Base-by-base conservation (phyloP, 2,113 vertebrate species). In the Piaya cayana region DNA sequence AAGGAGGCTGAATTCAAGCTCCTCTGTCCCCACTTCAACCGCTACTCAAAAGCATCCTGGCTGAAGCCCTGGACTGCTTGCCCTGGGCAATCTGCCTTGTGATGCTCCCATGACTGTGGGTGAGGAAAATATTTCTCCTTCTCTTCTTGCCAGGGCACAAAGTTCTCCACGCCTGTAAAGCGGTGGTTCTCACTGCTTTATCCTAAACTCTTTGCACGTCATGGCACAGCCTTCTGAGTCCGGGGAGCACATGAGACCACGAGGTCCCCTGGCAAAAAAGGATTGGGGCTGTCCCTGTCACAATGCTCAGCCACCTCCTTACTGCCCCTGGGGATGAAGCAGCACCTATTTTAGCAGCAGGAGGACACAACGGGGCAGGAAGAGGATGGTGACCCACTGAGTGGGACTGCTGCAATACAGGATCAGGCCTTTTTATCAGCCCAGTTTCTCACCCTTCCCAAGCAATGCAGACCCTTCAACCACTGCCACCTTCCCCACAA, bases 341-440 rank as follows among this genome's bases (percentile, higher is more conserved):
- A 91, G 86, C 49, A 76, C 88, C 70, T 79, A 26, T 87, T 86
- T 78, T 39, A 95, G 86, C 80, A 96, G 92, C 83, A 88, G 39
- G 21, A 70, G 39, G 42, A 84, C 64, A 74, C 16, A 78, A 11
- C 5, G 1, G 32, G 85, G n/a, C 45, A 91, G 50, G 75, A 86
- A 56, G 14, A 17, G 55, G 39, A 63, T 5, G 10, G 27, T 50
- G 79, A 78, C 22, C 49, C 15, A 60, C 20, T 2, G 30, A 47
- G 11, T 2, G 3, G 4, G 12, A 45, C 12, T 55, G 39, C 30
- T 58, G 19, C 10, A 29, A 26, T 27, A 63, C 9, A 80, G 14
- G 11, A n/a, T 70, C 58, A 86, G 17, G 17, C 6, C 27, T 70
- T 96, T 71, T 47, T 22, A 83, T 62, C 59, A 76, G 47, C 55